Conservation (phyloP, 2,888 invertebrate species). For the Eumerus sabulonum region DNA sequence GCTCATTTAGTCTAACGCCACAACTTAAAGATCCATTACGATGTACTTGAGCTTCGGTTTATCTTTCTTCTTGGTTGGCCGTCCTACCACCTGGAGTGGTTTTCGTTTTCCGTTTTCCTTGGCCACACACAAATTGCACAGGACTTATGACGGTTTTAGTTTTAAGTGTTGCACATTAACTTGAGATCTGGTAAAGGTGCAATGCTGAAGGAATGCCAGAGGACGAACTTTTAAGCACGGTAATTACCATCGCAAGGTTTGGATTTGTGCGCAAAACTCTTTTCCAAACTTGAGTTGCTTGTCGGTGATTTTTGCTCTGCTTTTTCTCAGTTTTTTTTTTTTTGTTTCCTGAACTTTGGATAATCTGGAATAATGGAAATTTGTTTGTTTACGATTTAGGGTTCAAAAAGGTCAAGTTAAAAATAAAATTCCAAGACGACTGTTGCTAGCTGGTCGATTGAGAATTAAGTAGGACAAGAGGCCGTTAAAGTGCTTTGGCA, state of each 20-base stretch:
- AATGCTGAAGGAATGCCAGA: conserved; percentile 38
- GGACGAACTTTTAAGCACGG: conserved; percentile 67
- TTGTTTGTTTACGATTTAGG: too few species aligned
- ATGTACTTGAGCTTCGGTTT: conserved; percentile 47
- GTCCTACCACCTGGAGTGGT: conserved; percentile 23
- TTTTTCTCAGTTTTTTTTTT: too few species aligned
- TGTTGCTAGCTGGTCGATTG: too few species aligned
- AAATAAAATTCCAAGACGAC: too few species aligned
- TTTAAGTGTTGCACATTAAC: conserved; percentile 64
- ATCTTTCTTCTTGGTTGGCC: conserved; percentile 21
- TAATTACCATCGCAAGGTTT: conserved; percentile 57
- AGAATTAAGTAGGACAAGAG: too few species aligned
- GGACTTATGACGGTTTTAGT: conserved; percentile 59
- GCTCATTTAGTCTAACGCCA: conserved; percentile 52
- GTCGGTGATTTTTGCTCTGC: too few species aligned
- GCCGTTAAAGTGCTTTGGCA: too few species aligned
- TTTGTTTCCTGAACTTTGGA: too few species aligned
- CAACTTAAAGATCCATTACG: conserved; percentile 66
- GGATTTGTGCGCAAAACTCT: background rate
- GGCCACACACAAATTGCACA: conserved; percentile 53
- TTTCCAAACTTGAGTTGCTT: too few species aligned
- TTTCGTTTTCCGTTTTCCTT: conserved; percentile 14
- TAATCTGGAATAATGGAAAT: too few species aligned
- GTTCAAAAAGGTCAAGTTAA: too few species aligned
- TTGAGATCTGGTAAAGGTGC: conserved; percentile 35